Evolutionary conservation across 2,113 vertebrate species (phyloP).

Genomic region (Elachura formosa): DNA sequence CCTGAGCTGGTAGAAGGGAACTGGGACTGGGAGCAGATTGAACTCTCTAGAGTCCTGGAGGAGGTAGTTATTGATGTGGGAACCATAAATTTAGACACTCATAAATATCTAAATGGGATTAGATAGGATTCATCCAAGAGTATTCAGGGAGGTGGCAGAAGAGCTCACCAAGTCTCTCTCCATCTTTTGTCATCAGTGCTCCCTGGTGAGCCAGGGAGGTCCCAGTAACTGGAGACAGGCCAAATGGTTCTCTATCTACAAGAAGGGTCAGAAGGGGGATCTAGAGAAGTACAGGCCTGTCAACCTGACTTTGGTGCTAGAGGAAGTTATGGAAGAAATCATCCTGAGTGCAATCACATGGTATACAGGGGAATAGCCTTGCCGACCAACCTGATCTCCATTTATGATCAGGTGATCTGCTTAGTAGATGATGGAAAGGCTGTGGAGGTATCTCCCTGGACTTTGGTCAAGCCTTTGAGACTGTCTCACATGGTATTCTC

Average conservation of each 20-base stretch:
- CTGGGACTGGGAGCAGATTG: neutral
- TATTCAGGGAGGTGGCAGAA: neutral
- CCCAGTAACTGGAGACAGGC: neutral
- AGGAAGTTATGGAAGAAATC: neutral
- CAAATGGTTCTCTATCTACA: neutral
- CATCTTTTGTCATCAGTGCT: no score
- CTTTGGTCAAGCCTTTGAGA: neutral
- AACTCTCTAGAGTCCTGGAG: no score
- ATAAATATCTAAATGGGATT: neutral
- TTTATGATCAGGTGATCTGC: neutral
- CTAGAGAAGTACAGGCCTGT: neutral
- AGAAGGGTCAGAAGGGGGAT: neutral
- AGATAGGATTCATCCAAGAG: neutral
- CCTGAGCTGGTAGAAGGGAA: neutral
- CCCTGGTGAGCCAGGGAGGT: neutral
- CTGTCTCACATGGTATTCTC: rapidly evolving
- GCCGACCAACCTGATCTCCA: no score
- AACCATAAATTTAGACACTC: neutral
- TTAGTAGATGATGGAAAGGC: no score
- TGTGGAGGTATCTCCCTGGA: neutral
- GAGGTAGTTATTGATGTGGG: neutral
- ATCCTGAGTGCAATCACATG: neutral
- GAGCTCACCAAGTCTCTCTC: rapidly evolving
- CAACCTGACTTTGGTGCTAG: neutral
- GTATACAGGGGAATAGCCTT: neutral